phyloP scores from a whole-genome alignment of 2,888 invertebrate species.

The Aplocera efformata region DNA sequence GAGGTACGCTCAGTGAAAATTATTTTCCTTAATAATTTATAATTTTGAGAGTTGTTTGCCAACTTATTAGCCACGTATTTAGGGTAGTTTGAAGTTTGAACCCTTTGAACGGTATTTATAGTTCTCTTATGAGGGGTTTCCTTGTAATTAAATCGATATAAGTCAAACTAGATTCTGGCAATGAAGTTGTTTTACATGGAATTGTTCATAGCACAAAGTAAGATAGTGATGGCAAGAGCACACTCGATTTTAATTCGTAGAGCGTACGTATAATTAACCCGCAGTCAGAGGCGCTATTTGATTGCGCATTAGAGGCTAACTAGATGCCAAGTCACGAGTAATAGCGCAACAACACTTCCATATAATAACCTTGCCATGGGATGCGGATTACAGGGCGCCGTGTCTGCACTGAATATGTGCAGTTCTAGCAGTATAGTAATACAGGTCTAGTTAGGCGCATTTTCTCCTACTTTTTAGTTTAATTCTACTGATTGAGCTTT shows the following conservation, averaged over 20 bases:
- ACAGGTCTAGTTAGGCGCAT: too few relatives aligned
- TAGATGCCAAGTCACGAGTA: conserved; percentile 73
- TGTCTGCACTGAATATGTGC: conserved; percentile 3
- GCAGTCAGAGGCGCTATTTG: conserved; percentile 61
- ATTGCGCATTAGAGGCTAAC: conserved; percentile 69
- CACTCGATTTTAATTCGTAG: conserved; percentile 64
- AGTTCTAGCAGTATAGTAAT: too few relatives aligned
- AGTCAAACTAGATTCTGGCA: conserved; percentile 19
- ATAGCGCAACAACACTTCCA: conserved; percentile 52
- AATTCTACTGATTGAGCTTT: too few relatives aligned
- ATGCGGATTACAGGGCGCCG: conserved; percentile 28
- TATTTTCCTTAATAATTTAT: conserved; percentile 40
- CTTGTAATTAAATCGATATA: too few relatives aligned
- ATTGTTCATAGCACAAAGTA: conserved; percentile 23
- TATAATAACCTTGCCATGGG: conserved; percentile 35
- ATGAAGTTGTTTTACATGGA: conserved; percentile 7
- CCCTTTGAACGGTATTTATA: conserved; percentile 22
- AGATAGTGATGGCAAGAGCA: conserved; percentile 51
- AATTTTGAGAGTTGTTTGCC: conserved; percentile 35
- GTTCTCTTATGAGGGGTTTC: conserved; percentile 1
- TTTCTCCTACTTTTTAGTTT: too few relatives aligned
- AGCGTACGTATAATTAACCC: conserved; percentile 68
- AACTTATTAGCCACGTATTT: conserved; percentile 30
- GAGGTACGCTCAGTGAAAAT: conserved; percentile 37
- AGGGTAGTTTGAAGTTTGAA: conserved; percentile 16